phyloP scores from a whole-genome alignment of 2,113 vertebrate species.

The Herpailurus yagouaroundi region DNA sequence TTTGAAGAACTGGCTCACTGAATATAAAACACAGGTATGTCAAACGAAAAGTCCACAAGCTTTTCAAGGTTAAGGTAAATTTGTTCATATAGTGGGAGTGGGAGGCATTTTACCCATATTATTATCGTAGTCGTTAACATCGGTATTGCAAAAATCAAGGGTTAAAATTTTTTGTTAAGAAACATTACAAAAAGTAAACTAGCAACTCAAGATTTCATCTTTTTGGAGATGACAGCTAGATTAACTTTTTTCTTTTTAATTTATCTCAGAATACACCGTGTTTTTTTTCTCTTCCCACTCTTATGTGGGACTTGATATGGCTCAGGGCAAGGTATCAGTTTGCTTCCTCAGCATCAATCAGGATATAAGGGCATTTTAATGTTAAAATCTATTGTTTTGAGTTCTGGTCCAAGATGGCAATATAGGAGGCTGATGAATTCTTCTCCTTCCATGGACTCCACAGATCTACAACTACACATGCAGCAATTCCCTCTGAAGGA shows the following conservation, averaged over 20 bases:
- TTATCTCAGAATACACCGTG: neutral
- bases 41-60: neutral
- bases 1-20: neutral
- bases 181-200: neutral
- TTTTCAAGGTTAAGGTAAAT: neutral
- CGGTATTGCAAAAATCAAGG: neutral
- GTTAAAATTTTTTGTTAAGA: neutral
- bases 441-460: neutral
- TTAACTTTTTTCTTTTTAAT: neutral
- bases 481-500: neutral
- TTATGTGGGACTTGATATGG: neutral
- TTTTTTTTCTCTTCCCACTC: neutral
- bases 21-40: neutral
- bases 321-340: neutral
- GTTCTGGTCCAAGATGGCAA: neutral
- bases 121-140: neutral
- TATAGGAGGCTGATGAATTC: neutral
- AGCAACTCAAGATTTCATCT: neutral
- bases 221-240: neutral
- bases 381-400: neutral
- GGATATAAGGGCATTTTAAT: neutral
- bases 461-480: neutral
- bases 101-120: neutral
- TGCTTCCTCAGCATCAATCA: neutral
- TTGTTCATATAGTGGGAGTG: neutral